Evolutionary conservation across 2,797 vertebrate species (phyloP).

Genomic region (Tolypeutes matacus): DNA sequence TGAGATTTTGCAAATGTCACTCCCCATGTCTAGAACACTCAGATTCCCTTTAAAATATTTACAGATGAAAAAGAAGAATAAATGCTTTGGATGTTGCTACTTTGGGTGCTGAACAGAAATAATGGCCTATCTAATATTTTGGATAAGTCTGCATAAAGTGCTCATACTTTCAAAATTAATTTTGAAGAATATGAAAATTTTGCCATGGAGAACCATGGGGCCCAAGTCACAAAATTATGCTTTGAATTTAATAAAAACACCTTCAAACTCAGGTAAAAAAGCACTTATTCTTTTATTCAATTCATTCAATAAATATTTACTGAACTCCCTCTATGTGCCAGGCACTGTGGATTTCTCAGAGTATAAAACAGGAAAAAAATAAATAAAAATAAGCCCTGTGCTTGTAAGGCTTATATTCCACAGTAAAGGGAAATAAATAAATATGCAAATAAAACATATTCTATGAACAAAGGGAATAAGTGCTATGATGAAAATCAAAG

Average conservation of each 20-base stretch:
- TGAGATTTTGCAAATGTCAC: constrained; percentile 42
- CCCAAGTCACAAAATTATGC: constrained; percentile 66
- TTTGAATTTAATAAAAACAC: constrained; percentile 74
- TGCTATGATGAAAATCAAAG: background rate
- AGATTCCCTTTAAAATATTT: constrained; percentile 74
- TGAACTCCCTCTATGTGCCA: background rate
- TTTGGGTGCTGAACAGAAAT: constrained; percentile 76
- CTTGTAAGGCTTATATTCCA: background rate
- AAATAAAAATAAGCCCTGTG: too few relatives aligned
- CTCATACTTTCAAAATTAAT: constrained; percentile 80
- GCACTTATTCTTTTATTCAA: constrained; percentile 48
- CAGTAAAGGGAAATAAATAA: background rate
- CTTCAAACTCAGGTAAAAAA: constrained; percentile 57
- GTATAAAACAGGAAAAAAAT: background rate
- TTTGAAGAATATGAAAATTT: constrained; percentile 79
- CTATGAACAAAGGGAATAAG: constrained; percentile 5
- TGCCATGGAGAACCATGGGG: constrained; percentile 73
- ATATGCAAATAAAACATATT: constrained; percentile 12
- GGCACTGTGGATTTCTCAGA: constrained; percentile 40
- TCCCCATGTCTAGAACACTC: constrained; percentile 26
- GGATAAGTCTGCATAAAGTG: constrained; percentile 61
- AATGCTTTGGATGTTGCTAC: constrained; percentile 70
- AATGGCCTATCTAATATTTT: constrained; percentile 70
- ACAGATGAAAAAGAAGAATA: constrained; percentile 67
- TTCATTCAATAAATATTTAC: constrained; percentile 64